These are phyloP conservation scores for Acholoe squamosa DNA, from an alignment of 2,888 invertebrate species.

Conservation along the genomic window DNA sequence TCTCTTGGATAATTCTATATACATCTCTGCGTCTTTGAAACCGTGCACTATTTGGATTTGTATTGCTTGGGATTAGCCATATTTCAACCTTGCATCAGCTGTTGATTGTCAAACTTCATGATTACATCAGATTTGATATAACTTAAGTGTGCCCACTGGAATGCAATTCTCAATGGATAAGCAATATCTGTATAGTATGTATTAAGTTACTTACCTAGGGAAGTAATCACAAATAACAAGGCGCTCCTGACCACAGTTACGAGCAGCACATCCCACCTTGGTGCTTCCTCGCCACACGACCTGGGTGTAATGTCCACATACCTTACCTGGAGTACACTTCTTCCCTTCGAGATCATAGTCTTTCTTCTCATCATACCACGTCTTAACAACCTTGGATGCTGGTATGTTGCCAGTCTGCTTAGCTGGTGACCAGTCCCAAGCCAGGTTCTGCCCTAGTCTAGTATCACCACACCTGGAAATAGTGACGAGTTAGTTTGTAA, in stretches of 20 bases:
- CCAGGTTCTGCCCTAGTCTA: slow-evolving; percentile 48
- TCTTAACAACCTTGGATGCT: not conserved
- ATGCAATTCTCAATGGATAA: not conserved
- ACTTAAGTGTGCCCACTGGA: too few species aligned
- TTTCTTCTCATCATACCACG: slow-evolving; percentile 55
- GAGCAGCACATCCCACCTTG: slow-evolving; percentile 42
- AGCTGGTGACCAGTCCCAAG: slow-evolving; percentile 49
- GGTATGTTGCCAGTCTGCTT: slow-evolving; percentile 34
- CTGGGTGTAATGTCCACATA: slow-evolving; percentile 55
- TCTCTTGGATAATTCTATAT: too few species aligned
- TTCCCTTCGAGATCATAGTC: slow-evolving; percentile 6
- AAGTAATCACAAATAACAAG: slow-evolving; percentile 51
- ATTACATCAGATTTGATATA: not conserved
- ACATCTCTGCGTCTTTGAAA: too few species aligned
- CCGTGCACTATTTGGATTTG: not conserved
- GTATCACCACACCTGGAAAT: slow-evolving; percentile 31
- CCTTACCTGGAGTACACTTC: slow-evolving; percentile 36
- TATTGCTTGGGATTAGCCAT: not conserved
- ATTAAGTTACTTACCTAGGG: slow-evolving; percentile 2
- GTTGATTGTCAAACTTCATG: not conserved
- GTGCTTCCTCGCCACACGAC: slow-evolving; percentile 33
- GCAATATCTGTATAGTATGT: not conserved
- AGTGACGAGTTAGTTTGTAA: not conserved
- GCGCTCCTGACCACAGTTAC: slow-evolving; percentile 37
- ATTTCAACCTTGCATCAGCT: too few species aligned